Evolutionary conservation across 2,888 invertebrate genomes (phyloP).

Genomic region (Phengaris alcon): DNA sequence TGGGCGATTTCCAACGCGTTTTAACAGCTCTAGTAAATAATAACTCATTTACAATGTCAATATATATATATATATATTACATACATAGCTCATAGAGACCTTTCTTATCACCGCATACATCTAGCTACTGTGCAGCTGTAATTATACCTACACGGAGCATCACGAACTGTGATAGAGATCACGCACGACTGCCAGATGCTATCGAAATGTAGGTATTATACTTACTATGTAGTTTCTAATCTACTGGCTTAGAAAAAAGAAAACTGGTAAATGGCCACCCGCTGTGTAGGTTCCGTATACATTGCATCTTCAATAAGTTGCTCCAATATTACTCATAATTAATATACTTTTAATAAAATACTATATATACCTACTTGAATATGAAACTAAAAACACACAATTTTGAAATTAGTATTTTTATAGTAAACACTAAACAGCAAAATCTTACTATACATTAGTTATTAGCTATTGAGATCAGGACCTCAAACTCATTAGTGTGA

Average conservation of each 20-base stretch:
- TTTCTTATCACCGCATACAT: neutral
- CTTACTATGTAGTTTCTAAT: conserved; percentile 9
- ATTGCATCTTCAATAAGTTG: neutral
- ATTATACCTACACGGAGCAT: neutral
- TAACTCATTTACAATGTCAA: too few relatives aligned
- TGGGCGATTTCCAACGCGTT: too few relatives aligned
- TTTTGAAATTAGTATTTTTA: too few relatives aligned
- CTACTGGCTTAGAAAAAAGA: conserved; percentile 9
- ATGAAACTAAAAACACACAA: too few relatives aligned
- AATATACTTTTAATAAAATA: too few relatives aligned
- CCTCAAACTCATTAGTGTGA: neutral
- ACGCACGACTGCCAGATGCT: conserved; percentile 9
- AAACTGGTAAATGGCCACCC: conserved; percentile 6
- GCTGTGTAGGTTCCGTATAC: neutral
- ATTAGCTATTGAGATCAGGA: neutral
- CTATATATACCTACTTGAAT: too few relatives aligned
- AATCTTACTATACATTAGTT: neutral
- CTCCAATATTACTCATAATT: neutral
- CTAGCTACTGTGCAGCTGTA: conserved; percentile 17
- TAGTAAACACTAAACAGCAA: neutral
- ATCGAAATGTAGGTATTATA: neutral
- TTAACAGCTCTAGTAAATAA: too few relatives aligned
- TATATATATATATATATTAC: too few relatives aligned
- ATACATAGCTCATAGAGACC: too few relatives aligned
- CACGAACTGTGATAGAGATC: conserved; percentile 5